Conservation (phyloP, 2,113 vertebrate genomes). For the Isichthys henryi region DNA sequence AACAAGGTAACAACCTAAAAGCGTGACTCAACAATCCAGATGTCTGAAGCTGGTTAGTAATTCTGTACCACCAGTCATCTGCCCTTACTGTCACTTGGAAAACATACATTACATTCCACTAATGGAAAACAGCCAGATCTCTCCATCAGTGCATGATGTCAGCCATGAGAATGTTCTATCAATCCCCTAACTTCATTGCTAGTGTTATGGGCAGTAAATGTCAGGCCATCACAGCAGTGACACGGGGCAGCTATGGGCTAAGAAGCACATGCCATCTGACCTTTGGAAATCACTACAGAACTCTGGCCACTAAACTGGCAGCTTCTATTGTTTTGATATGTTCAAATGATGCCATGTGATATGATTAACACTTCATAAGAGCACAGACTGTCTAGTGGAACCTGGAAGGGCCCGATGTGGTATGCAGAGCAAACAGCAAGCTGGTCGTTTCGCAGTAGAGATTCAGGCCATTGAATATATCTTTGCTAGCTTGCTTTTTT, state of each 20-base stretch:
- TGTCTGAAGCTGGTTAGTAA: background rate
- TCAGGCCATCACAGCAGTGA: background rate
- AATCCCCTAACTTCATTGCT: background rate
- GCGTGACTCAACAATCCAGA: background rate
- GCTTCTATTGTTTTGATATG: background rate
- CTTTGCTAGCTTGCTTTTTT: background rate
- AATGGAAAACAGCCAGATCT: background rate
- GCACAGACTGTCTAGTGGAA: background rate
- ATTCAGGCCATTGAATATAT: background rate
- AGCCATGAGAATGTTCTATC: background rate
- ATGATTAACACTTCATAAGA: background rate
- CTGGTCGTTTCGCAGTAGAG: background rate
- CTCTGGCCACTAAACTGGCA: background rate
- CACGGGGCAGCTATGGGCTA: background rate
- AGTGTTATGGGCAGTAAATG: background rate
- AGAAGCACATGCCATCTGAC: background rate
- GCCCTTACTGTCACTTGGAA: background rate
- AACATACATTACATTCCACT: background rate
- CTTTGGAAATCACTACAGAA: background rate
- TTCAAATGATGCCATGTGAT: background rate
- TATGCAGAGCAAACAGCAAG: background rate
- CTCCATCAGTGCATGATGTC: background rate
- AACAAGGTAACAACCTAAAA: background rate
- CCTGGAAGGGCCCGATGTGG: background rate
- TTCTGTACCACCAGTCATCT: background rate